phyloP scores from a whole-genome alignment of 2,797 vertebrate genomes.

The Limnodromus scolopaceus region DNA sequence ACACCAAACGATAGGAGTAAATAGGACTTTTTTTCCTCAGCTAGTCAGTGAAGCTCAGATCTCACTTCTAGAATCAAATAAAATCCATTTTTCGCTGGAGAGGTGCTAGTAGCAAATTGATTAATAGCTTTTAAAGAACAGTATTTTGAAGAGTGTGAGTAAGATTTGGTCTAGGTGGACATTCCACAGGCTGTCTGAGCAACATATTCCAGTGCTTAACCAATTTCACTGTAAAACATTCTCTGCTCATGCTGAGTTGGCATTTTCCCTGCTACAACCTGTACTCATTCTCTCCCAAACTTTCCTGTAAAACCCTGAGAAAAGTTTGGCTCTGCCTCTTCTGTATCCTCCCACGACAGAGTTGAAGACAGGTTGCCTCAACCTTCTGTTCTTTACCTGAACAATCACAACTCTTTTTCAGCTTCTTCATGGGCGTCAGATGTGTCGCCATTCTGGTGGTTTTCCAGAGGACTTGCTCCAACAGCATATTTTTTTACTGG shows the following conservation, averaged over 20 bases:
- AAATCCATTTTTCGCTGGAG: not conserved
- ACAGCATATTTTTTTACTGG: not conserved
- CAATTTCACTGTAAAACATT: not conserved
- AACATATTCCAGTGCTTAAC: not conserved
- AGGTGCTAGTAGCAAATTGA: not conserved
- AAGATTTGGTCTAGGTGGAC: not conserved
- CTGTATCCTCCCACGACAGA: not conserved
- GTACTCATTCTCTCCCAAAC: not conserved
- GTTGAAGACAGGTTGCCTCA: not conserved
- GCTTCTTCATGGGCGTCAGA: not conserved
- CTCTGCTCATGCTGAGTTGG: not conserved
- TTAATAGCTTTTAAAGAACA: not conserved
- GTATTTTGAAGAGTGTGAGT: not conserved
- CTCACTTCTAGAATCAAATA: not conserved
- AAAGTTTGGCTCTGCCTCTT: not conserved
- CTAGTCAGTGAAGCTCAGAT: not conserved
- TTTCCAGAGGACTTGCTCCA: not conserved
- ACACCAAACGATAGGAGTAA: not conserved
- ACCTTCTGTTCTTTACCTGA: not conserved
- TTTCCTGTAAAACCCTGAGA: not conserved
- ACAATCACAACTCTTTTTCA: not conserved
- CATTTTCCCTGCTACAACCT: not conserved
- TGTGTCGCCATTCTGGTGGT: not conserved
- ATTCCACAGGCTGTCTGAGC: not conserved
- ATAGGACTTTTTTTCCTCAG: not conserved